Percentiles rank a stretch among this genome's conserved stretches.
Evolutionary conservation across 2,888 invertebrate genomes (phyloP).

Genomic region (Drosophila nr. perissopoda): DNA sequence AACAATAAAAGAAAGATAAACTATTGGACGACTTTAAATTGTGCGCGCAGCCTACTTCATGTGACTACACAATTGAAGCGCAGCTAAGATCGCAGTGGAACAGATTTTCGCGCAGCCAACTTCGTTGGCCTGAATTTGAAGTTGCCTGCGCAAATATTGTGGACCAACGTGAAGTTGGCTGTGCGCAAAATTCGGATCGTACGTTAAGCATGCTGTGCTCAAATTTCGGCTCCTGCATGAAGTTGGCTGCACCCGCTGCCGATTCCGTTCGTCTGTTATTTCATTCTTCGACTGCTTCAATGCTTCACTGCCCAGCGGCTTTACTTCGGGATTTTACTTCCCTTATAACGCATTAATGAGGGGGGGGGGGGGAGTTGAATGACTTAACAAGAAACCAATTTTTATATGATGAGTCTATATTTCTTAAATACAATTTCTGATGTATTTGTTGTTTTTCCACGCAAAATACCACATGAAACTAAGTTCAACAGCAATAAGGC

Average conservation of each 20-base stretch:
- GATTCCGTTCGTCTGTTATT: not conserved
- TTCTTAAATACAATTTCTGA: not conserved
- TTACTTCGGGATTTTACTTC: not conserved
- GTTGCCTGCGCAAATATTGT: not conserved
- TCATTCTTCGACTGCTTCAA: not conserved
- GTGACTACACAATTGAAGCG: not conserved
- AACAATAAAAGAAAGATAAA: constrained; percentile 27
- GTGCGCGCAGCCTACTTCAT: not conserved
- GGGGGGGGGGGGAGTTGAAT: too few relatives aligned
- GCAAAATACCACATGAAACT: not conserved
- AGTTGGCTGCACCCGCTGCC: not conserved
- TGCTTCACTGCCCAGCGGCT: not conserved
- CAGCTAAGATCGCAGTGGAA: not conserved
- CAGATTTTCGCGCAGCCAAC: not conserved
- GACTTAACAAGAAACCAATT: not conserved
- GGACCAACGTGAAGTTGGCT: not conserved
- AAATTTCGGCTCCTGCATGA: not conserved
- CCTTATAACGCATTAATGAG: not conserved
- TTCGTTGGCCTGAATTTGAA: not conserved
- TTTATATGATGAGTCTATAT: not conserved
- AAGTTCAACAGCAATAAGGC: not conserved
- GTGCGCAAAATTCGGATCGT: not conserved
- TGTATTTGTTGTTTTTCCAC: not conserved
- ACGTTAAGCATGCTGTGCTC: not conserved
- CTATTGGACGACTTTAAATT: not conserved